phyloP scores from a whole-genome alignment of 2,888 invertebrate genomes.

The Ophonus ardosiacus region DNA sequence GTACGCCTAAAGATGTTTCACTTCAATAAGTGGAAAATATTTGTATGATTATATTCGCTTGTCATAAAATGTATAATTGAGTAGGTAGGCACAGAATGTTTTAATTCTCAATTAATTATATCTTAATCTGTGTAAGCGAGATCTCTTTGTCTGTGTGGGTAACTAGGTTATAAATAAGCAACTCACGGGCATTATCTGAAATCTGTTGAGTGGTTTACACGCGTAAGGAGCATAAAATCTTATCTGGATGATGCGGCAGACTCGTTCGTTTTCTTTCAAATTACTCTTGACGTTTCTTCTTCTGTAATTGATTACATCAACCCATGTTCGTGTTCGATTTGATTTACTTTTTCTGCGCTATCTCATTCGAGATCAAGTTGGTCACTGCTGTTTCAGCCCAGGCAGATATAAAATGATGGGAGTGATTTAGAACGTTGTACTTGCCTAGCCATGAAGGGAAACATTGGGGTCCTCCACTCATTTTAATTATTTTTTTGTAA shows the following conservation, averaged over 20 bases:
- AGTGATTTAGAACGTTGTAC: too few relatives aligned
- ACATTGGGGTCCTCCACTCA: too few relatives aligned
- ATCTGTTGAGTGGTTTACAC: constrained; percentile 42
- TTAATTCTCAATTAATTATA: constrained; percentile 4
- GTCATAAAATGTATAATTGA: too few relatives aligned
- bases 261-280: constrained; percentile 45
- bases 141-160: constrained; percentile 16
- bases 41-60: too few relatives aligned
- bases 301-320: constrained; percentile 58
- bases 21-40: too few relatives aligned
- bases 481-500: too few relatives aligned
- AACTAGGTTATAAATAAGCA: constrained; percentile 38
- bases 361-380: not conserved
- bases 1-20: too few relatives aligned
- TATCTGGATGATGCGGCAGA: constrained; percentile 39
- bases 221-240: constrained; percentile 41
- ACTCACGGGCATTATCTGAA: constrained; percentile 32
- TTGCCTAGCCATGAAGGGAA: too few relatives aligned
- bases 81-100: not conserved
- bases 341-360: constrained; percentile 49
- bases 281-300: constrained; percentile 53
- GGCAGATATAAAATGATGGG: not conserved
- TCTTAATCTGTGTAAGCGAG: not conserved
- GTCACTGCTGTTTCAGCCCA: not conserved
- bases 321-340: constrained; percentile 25